Evolutionary conservation across 2,888 invertebrate species (phyloP).

Genomic region (Drosophila putrida): DNA sequence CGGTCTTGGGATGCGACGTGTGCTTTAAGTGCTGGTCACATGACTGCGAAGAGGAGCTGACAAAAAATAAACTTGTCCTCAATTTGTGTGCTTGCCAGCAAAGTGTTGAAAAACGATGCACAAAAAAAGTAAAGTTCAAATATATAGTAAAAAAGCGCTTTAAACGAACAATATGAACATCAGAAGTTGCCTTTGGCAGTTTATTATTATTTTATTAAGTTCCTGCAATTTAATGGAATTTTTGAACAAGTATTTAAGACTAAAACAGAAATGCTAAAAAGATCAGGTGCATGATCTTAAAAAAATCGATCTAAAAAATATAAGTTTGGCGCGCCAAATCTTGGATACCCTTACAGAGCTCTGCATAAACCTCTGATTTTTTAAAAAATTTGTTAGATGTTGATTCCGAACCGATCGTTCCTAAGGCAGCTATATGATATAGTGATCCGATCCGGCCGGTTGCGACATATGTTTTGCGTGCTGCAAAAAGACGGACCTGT

Average conservation of each 20-base stretch:
- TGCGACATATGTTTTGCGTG: no score
- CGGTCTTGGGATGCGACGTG: conserved; percentile 40
- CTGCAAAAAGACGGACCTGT: no score
- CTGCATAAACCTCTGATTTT: no score
- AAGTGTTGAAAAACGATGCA: conserved; percentile 40
- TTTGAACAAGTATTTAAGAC: background rate
- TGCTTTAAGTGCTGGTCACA: conserved; percentile 65
- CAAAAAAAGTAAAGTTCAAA: conserved; percentile 7
- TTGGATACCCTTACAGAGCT: no score
- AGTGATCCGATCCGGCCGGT: no score
- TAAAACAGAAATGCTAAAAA: no score
- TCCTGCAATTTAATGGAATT: conserved; percentile 4
- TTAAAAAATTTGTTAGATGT: no score
- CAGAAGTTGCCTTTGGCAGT: conserved; percentile 12
- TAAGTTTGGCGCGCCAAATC: no score
- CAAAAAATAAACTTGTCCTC: conserved; percentile 64
- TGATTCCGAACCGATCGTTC: no score
- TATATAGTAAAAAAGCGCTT: conserved; percentile 18
- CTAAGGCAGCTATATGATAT: no score
- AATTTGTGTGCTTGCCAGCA: conserved; percentile 53
- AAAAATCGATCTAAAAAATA: no score
- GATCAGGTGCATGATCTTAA: no score
- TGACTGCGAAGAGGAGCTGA: conserved; percentile 56
- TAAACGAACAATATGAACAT: conserved; percentile 28
- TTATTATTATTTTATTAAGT: conserved; percentile 5